Conservation (phyloP, 2,888 invertebrate genomes). For the Drosophila kanekoi region DNA sequence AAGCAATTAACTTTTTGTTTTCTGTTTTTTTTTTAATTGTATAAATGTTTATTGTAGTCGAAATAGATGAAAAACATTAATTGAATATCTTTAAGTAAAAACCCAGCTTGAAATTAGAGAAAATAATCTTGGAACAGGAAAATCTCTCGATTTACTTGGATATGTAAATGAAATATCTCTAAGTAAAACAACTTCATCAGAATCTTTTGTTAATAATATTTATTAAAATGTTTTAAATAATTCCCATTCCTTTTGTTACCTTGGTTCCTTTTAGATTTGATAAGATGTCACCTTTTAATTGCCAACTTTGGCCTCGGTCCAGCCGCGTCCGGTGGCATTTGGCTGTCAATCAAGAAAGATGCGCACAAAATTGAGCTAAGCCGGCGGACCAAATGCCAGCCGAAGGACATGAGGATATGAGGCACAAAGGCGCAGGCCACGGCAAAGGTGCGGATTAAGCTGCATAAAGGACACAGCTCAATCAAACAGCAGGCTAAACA, state of each 20-base stretch:
- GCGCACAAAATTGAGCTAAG: constrained; percentile 61
- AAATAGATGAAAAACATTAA: too few relatives aligned
- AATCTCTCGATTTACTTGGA: too few relatives aligned
- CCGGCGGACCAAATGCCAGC: constrained; percentile 52
- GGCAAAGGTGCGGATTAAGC: constrained; percentile 69
- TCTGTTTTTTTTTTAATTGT: background rate
- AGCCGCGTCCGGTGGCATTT: constrained; percentile 50
- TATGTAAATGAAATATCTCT: too few relatives aligned
- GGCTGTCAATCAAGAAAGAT: constrained; percentile 66
- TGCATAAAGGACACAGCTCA: constrained; percentile 64
- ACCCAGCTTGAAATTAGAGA: too few relatives aligned
- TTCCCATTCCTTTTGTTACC: too few relatives aligned
- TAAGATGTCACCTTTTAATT: constrained; percentile 1
- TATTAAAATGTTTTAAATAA: too few relatives aligned
- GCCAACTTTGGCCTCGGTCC: constrained; percentile 14
- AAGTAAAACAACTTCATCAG: too few relatives aligned
- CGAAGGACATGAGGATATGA: background rate
- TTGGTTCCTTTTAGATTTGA: background rate
- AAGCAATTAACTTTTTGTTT: constrained; percentile 9
- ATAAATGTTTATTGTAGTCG: background rate
- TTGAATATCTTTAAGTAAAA: too few relatives aligned
- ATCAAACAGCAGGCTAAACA: constrained; percentile 72
- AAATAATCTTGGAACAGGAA: too few relatives aligned
- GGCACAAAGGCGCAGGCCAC: constrained; percentile 25
- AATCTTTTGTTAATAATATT: too few relatives aligned